phyloP scores from a whole-genome alignment of 2,888 invertebrate genomes.

The Aphrophora alni region DNA sequence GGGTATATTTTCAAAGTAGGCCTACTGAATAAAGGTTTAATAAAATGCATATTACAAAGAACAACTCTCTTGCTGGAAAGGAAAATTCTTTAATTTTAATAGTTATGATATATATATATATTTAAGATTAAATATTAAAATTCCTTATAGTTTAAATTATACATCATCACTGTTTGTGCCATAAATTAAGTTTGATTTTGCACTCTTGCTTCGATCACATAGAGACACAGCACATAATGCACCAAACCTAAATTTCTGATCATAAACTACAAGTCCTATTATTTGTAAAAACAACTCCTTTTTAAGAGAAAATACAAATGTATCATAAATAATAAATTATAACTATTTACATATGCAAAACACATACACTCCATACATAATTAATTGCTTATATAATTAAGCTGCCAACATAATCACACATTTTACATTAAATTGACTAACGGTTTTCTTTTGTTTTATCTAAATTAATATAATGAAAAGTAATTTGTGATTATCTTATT shows the following conservation, averaged over 20 bases:
- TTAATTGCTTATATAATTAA: background rate
- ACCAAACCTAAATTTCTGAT: too few relatives aligned
- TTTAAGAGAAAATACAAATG: background rate
- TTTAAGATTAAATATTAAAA: background rate
- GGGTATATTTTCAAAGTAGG: background rate
- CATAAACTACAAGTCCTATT: background rate
- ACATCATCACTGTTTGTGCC: background rate
- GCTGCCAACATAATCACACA: background rate
- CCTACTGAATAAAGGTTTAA: background rate
- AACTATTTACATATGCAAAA: background rate
- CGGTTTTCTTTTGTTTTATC: background rate
- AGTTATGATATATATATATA: background rate
- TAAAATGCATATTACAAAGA: background rate
- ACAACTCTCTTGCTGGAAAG: background rate
- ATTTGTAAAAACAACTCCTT: background rate
- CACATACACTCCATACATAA: background rate
- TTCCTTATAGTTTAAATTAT: background rate
- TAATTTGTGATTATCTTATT: background rate
- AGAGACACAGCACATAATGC: too few relatives aligned
- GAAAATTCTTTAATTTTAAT: background rate
- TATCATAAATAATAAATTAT: background rate
- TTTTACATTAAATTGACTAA: background rate
- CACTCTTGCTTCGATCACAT: background rate
- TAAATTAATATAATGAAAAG: background rate
- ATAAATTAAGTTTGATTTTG: background rate